Evolutionary conservation across 2,888 invertebrate species (phyloP), one percentile per base, ranked within the genome.

Genomic region (Perithous albicinctus): DNA sequence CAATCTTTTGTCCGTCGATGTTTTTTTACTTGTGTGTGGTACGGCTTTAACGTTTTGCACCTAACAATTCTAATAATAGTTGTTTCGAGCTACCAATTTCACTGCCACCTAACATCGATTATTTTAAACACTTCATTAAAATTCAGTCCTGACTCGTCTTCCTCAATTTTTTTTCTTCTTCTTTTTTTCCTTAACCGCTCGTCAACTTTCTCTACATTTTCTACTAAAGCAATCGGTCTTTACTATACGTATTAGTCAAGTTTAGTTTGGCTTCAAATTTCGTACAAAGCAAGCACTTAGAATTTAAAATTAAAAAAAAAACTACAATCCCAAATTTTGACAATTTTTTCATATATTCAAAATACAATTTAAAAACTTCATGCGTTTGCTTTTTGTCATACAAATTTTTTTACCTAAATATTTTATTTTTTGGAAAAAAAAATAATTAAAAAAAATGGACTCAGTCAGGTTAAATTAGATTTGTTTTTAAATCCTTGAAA

Each of bases 131-230:
- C 63, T 61, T 59, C 35, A 73, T 67, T 61, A 46, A 77, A 72
- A 77, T 77, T 59, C 51, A 26, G 29, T 77, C 61, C 38, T 12
- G 73, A 78, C 63, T n/a, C 54, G 12, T 76, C 64, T 59, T 66
- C 56, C 61, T 69, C 59, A 61, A 67, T 66, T 66, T 56, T 75
- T 54, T 29, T n/a, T 20, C 41, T 8, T 54, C 46, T 73, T 32
- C 12, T 26, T 8, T 32, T 15, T 29, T 4, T 29, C 29, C 29
- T 29, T 32, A 56, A 76, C 18, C 41, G 59, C 29, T 56, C 43
- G 67, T 59, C 15, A 72, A 81, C 80, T 81, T 81, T 81, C 80
- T 69, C 80, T 38, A 51, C 41, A 63, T 77, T 81, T 81, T 63
- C 77, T 69, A 81, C 18, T 46, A 46, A 46, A 8, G 18, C 8